These are phyloP conservation scores for Glareola pratincola DNA, from an alignment of 2,113 vertebrate species.

Conservation along the genomic window DNA sequence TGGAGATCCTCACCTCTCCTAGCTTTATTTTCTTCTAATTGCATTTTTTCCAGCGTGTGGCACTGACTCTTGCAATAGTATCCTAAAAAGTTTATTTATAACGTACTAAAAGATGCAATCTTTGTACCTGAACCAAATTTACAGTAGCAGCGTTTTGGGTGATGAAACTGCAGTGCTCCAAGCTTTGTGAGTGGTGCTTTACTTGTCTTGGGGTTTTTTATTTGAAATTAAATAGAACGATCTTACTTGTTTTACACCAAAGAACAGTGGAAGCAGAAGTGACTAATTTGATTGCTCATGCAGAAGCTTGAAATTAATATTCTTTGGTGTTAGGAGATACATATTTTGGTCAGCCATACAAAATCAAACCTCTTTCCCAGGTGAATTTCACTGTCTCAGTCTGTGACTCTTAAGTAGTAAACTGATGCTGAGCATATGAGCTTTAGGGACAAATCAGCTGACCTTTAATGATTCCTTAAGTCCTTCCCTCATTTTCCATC, in stretches of 20 bases:
- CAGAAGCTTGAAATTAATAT: background rate
- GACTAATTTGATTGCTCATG: background rate
- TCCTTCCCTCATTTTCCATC: constrained; percentile 40
- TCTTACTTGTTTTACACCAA: background rate
- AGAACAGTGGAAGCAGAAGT: background rate
- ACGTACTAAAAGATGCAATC: background rate
- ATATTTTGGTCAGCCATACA: background rate
- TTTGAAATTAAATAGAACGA: background rate
- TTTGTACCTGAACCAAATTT: constrained; percentile 9
- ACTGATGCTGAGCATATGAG: constrained; percentile 7
- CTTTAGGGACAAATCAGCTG: constrained; percentile 36
- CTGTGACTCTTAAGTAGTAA: background rate
- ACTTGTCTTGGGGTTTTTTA: background rate
- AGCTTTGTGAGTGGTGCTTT: background rate
- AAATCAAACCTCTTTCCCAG: background rate
- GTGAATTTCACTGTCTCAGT: background rate
- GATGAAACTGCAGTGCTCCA: background rate
- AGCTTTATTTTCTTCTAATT: constrained; percentile 12
- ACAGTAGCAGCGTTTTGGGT: background rate
- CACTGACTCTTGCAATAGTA: background rate
- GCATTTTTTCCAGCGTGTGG: background rate
- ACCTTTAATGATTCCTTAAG: constrained; percentile 45
- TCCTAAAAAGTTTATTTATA: constrained; percentile 25
- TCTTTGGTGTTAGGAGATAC: background rate
- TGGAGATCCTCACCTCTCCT: background rate